Evolutionary conservation across 2,113 vertebrate genomes (phyloP), one percentile per base, ranked within the genome.

Genomic region (human): DNA sequence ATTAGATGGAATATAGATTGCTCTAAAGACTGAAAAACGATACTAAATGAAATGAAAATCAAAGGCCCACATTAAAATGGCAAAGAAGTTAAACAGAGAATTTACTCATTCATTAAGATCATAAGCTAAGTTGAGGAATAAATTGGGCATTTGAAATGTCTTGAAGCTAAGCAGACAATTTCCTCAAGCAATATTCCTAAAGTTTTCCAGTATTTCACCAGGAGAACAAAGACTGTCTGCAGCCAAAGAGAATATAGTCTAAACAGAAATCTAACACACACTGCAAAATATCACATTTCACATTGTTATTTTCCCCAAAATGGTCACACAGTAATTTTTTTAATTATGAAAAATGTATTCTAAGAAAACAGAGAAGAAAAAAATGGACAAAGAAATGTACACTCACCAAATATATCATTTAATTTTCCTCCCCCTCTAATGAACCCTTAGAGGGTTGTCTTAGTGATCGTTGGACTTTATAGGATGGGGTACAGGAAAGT

Each of bases 301-400:
- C 48, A 6, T 85, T 38, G 25, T 78, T 89, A 55, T 93, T 86
- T 75, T 30, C 4, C 73, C 59, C 18, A 1, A 59, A 68, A 87
- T 57, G 57, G 5, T 80, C 52, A 32, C 18, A n/a, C 16, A 72
- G 66, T 6, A 72, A 50, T 66, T 55, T 81, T 89, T 70, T 80
- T 84, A 73, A 92, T 97, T 95, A 61, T 40, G 43, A 96, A 95
- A 93, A 88, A 70, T 52, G 11, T 68, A 48, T 38, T 93, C 25
- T 90, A 95, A 92, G 96, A 75, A 94, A 96, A 95, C 18, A 81
- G 40, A 38, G 40, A 76, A 73, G 22, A 81, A 81, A n/a, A 94
- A 66, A 57, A 38, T 32, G 32, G 79, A n/a, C 30, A 27, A 61
- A 93, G 23, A 75, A 90, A 92, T n/a, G 16, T 12, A 45, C 22